Evolutionary conservation across 2,113 vertebrate species (phyloP), one percentile per base, ranked within the genome.

Genomic region (Oryctolagus cuniculus): DNA sequence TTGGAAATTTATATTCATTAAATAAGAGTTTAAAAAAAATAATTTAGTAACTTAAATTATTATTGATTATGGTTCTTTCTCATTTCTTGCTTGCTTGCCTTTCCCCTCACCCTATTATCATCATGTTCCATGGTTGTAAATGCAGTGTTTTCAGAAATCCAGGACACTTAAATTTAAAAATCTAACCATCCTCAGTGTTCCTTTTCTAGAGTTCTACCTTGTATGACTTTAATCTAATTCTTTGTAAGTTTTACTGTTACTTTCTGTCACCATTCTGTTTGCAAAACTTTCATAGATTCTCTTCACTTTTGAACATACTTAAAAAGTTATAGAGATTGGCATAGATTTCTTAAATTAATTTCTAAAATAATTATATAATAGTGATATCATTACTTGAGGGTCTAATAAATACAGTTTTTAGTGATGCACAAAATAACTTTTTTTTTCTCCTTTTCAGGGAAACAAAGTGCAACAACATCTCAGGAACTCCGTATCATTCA

Each of bases 371-470:
- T 94, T 94, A 72, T 31, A 3, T 91, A 95, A 63, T 49, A 87
- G 22, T 91, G 44, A 73, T 86, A 29, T 77, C 87, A 27, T 72
- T 82, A 92, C 72, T 91, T 97, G 16, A 78, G 21, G 25, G 77
- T 72, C 38, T 44, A 95, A 1, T 82, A 58, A 79, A 92, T 53
- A 91, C 5, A 79, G 49, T 64, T 94, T 82, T 93, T 82, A 72
- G 27, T 95, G 55, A 80, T 92, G 25, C 29, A 81, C 29, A 61
- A 25, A 89, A 53, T 91, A 90, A 89, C 58, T 77, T 79, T 91
- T 79, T 91, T 86, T 87, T 93, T 95, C 95, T 94, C 29, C 79
- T 94, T 97, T 87, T 95, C 94, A 98, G 98, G 61, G n/a, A 94
- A 96, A 97, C 91, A 91, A 97, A 92, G 29, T 83, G 4, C 81